Evolutionary conservation across 2,888 invertebrate species (phyloP), one percentile per base, ranked within the genome.

Genomic region (Parnassius glacialis): DNA sequence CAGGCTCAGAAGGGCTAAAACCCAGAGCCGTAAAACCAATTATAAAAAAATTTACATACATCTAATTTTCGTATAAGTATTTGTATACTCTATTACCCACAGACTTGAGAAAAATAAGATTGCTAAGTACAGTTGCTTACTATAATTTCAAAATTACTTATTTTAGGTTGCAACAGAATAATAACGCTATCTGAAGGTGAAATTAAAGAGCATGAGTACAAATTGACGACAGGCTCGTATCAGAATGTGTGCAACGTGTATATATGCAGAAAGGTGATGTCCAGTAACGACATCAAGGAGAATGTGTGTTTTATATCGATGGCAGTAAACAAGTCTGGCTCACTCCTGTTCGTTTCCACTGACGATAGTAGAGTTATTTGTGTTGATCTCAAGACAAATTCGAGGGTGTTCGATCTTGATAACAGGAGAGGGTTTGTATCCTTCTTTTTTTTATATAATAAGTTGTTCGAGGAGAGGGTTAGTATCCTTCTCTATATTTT

Each of bases 391-490:
- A 86, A 85, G 65, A 90, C 78, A n/a, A 76, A 83, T 54, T 68
- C 76, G 0, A 72, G 81, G 47, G 74, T 83, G 2, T 87, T 89
- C 63, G 85, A 91, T 66, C 68, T 92, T 66, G 88, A 90, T 64
- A 92, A 92, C 71, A 72, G 84, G 13, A 78, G 92, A 66, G 92
- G 92, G 92, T 92, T 64, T 80, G 59, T 62, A 16, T 42, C 25
- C 12, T 2, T 48, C 10, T 13, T 44, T 34, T n/a, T 45, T 56
- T 34, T 34, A 34, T 7, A 2, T 2, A 20, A 20, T 20, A 72
- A 81, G 47, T 74, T 83, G 2, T 87, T 89, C 63, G 85, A 72
- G 84, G 16, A 78, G 92, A 66, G 92, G 92, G 92, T 92, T 64
- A 80, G 59, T 62, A 34, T 42, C 34, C 12, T 1, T 48, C 12